phyloP scores from a whole-genome alignment of 1,140 invertebrate genomes.

The Lamellibrachia luymesi region DNA sequence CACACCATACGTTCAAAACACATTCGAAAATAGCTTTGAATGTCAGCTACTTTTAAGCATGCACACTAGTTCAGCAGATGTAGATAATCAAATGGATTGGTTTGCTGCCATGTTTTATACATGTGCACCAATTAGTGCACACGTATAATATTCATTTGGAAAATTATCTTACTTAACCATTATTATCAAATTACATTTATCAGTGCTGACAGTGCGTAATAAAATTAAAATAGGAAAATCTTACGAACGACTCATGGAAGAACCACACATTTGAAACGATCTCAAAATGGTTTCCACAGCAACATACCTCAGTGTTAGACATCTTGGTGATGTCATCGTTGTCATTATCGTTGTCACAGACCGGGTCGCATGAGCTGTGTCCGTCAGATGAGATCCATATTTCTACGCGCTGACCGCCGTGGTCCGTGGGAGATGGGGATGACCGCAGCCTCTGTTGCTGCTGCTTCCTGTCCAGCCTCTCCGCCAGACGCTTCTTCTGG shows the following conservation, averaged over 20 bases:
- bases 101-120: too few species aligned
- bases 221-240: neutral
- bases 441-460: neutral
- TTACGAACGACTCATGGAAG: neutral
- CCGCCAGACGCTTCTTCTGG: neutral
- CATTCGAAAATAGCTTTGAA: too few species aligned
- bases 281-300: neutral
- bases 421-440: neutral
- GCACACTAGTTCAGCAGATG: too few species aligned
- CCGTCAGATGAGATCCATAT: conserved; percentile 52
- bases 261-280: neutral
- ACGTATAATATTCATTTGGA: too few species aligned
- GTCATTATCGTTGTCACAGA: conserved; percentile 52
- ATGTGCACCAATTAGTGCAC: too few species aligned
- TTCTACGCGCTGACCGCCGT: conserved; percentile 44
- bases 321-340: conserved; percentile 69
- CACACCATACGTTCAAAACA: too few species aligned
- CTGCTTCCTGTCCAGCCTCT: conserved; percentile 2
- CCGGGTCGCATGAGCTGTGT: conserved; percentile 40
- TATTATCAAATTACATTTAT: too few species aligned
- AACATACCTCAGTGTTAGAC: conserved; percentile 70
- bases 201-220: too few species aligned
- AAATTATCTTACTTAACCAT: too few species aligned
- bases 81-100: too few species aligned
- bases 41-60: too few species aligned